Percentiles rank a stretch among this genome's conserved stretches.
Evolutionary conservation across 2,888 invertebrate species (phyloP).

Genomic region (Campopleginae sp.): DNA sequence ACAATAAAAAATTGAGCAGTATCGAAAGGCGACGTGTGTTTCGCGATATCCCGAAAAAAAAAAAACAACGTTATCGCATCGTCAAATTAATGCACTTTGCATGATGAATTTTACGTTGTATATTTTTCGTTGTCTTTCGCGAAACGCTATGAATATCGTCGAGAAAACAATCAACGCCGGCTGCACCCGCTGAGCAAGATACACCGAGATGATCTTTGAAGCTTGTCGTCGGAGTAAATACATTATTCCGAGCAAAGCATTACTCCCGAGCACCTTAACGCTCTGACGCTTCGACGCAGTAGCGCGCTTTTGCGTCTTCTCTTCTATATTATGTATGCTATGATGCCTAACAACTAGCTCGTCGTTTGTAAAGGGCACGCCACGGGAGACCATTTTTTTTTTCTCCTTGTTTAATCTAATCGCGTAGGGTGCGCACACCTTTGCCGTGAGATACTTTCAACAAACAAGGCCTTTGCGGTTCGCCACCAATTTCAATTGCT

Average conservation of each 20-base stretch:
- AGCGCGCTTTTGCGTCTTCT: constrained; percentile 14
- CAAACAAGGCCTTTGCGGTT: constrained; percentile 42
- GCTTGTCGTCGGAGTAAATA: constrained; percentile 43
- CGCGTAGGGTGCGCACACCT: constrained; percentile 63
- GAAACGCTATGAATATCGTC: constrained; percentile 18
- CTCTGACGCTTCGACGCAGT: constrained; percentile 66
- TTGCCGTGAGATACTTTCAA: constrained; percentile 54
- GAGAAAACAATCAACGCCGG: constrained; percentile 47
- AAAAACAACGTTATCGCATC: too few species aligned
- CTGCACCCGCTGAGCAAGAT: constrained; percentile 36
- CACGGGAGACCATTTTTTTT: constrained; percentile 22
- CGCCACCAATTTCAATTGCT: constrained; percentile 71
- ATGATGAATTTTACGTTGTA: not conserved
- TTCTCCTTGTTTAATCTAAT: constrained; percentile 62
- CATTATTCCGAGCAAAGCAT: constrained; percentile 50
- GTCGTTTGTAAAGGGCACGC: constrained; percentile 66
- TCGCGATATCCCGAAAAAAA: not conserved
- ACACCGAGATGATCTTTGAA: constrained; percentile 50
- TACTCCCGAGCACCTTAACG: constrained; percentile 61
- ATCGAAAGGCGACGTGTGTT: not conserved
- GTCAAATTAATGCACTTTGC: not conserved
- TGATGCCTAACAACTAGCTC: constrained; percentile 50
- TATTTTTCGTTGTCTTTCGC: not conserved
- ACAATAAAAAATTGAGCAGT: not conserved
- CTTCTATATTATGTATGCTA: constrained; percentile 38